These are phyloP conservation scores for Catocala fraxini DNA, from an alignment of 2,888 invertebrate genomes.

Conservation along the genomic window DNA sequence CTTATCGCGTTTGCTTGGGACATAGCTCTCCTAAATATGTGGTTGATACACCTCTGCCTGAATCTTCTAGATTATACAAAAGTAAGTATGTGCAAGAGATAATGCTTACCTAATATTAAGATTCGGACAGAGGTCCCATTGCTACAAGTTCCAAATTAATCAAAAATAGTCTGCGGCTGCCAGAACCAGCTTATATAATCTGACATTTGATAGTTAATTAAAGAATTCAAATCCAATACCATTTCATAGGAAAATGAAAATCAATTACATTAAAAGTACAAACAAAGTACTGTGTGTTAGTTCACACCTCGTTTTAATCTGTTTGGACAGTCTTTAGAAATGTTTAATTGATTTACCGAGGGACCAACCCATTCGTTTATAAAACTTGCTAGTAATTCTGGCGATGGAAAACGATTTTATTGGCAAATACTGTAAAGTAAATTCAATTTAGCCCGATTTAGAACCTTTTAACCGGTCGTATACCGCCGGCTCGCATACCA, in stretches of 20 bases:
- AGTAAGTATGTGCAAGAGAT: too few species aligned
- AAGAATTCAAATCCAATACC: background rate
- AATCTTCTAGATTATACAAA: too few species aligned
- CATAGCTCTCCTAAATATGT: too few species aligned
- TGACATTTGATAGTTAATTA: background rate
- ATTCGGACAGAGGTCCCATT: too few species aligned
- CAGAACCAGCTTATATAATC: background rate
- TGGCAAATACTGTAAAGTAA: constrained; percentile 12
- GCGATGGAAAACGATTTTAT: constrained; percentile 8
- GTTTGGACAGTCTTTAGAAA: constrained; percentile 13
- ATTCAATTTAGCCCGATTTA: constrained; percentile 3
- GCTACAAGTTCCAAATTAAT: too few species aligned
- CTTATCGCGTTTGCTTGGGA: too few species aligned
- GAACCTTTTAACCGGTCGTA: too few species aligned
- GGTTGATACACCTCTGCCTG: too few species aligned
- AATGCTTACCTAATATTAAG: too few species aligned
- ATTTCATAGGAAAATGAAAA: constrained; percentile 5
- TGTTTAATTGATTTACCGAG: constrained; percentile 15
- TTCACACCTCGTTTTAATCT: constrained; percentile 17
- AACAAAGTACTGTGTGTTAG: constrained; percentile 12
- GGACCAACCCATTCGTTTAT: constrained; percentile 2
- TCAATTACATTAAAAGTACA: constrained; percentile 8
- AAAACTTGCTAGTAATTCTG: constrained; percentile 5
- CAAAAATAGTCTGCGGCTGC: background rate
- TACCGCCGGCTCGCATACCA: too few species aligned